Evolutionary conservation across 1,140 invertebrate genomes (phyloP), one percentile per base, ranked within the genome.

Genomic region (Lutraria rhynchaena): DNA sequence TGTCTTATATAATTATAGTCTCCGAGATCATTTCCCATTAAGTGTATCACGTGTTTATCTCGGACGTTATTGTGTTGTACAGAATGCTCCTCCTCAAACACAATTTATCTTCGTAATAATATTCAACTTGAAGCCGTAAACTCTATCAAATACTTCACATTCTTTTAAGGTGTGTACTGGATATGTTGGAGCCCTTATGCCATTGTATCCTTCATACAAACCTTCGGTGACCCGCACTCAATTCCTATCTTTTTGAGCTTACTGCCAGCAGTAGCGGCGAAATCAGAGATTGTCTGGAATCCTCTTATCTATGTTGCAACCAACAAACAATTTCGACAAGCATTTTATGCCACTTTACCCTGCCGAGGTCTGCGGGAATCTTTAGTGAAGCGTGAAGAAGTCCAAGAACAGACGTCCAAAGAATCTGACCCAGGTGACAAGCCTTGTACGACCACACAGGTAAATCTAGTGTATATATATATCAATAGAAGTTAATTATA

Each of bases 241-340:
- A 55, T 88, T 22, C 58, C 83, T 0, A 60, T 71, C 4, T 35
- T 75, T 0, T 17, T 81, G 5, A 65, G 55, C n/a, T 81, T 69
- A 17, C 27, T 85, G 4, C 86, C 86, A 0, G 86, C 86, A 2
- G 24, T 85, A 7, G 17, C 84, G 0, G 87, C 87, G 63, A 88
- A 88, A 57, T 81, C 70, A 5, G 65, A 83, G 3, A 61, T 82
- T 13, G 37, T 88, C 24, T 87, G 84, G 82, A 85, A 88, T 69
- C 87, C 87, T 17, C 67, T 88, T 17, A 87, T 88, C 15, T 88
- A 88, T 63, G 81, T 88, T 19, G 75, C 80, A 19, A 87, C 82
- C 22, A 88, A 88, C 58, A 70, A 83, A 44, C 86, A 87, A 58
- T 85, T 87, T 63, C 44, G 84, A 17, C 35, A 33, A 24, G 87